A percentile compares a stretch with the other conserved stretches of the same genome.
phyloP scores from a whole-genome alignment of 2,888 invertebrate species.

The Drosophila falleni region DNA sequence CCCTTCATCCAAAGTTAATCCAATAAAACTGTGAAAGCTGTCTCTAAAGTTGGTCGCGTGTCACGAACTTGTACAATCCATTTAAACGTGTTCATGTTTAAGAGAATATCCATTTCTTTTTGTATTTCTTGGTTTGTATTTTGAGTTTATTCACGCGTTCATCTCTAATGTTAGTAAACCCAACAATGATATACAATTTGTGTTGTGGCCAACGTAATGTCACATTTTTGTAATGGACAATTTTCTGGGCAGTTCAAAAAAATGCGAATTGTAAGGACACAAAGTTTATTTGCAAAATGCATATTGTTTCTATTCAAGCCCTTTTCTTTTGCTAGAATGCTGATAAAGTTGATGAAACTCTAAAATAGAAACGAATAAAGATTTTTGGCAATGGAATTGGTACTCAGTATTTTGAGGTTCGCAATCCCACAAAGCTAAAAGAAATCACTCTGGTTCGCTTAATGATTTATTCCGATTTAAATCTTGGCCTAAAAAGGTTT shows the following conservation, averaged over 20 bases:
- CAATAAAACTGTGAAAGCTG: conserved; percentile 53
- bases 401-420: conserved; percentile 3
- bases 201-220: conserved; percentile 49
- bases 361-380: conserved; percentile 17
- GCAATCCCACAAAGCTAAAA: neutral
- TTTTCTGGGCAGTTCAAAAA: conserved; percentile 13
- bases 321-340: conserved; percentile 24
- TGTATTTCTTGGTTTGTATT: neutral
- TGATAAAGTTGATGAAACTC: conserved; percentile 27
- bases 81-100: neutral
- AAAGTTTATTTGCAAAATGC: conserved; percentile 53
- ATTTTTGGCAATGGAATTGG: conserved; percentile 22
- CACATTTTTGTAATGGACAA: conserved; percentile 33
- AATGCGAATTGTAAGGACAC: conserved; percentile 56
- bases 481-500: conserved; percentile 8
- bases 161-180: conserved; percentile 16
- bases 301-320: conserved; percentile 19
- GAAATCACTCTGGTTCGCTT: conserved; percentile 10
- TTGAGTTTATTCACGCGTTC: neutral
- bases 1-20: conserved; percentile 40
- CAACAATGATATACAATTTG: conserved; percentile 52
- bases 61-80: neutral
- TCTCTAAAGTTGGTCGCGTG: conserved; percentile 22
- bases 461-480: conserved; percentile 12
- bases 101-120: neutral